phyloP scores from a whole-genome alignment of 2,888 invertebrate species.

The Eupsilia transversa region DNA sequence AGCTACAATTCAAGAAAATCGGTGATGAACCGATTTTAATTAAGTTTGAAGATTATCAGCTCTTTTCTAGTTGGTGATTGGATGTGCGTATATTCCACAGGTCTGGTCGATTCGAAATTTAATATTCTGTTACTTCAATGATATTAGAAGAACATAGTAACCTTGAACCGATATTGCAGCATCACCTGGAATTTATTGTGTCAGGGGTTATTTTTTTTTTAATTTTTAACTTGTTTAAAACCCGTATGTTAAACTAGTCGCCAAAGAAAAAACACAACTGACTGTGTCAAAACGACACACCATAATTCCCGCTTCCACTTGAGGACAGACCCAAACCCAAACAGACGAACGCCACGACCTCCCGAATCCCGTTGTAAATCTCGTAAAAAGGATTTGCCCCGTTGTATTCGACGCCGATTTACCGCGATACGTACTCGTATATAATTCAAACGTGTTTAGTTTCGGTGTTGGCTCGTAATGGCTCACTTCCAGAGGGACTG shows the following conservation, averaged over 20 bases:
- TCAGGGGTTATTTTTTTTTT: too few species aligned
- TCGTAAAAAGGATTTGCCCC: constrained; percentile 87
- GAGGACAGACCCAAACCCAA: constrained; percentile 65
- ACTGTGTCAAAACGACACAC: not conserved
- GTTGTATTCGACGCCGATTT: constrained; percentile 86
- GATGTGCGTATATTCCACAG: too few species aligned
- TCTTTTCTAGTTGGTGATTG: too few species aligned
- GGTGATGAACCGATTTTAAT: too few species aligned
- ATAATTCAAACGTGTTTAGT: constrained; percentile 71
- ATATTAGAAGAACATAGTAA: too few species aligned
- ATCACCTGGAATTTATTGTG: too few species aligned
- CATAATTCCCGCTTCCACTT: constrained; percentile 13
- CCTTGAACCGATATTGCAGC: too few species aligned
- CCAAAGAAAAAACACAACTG: not conserved
- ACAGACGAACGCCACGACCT: constrained; percentile 79
- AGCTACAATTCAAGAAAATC: too few species aligned
- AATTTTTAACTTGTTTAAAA: too few species aligned
- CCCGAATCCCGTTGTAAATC: constrained; percentile 86
- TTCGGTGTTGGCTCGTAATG: constrained; percentile 47
- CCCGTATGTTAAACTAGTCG: not conserved
- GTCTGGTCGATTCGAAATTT: too few species aligned
- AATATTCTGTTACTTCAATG: too few species aligned
- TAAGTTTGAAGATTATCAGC: too few species aligned
- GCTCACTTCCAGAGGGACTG: constrained; percentile 27
- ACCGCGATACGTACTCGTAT: constrained; percentile 78